Base-by-base conservation (phyloP, 2,797 vertebrate genomes). In the Staurois parvus region DNA sequence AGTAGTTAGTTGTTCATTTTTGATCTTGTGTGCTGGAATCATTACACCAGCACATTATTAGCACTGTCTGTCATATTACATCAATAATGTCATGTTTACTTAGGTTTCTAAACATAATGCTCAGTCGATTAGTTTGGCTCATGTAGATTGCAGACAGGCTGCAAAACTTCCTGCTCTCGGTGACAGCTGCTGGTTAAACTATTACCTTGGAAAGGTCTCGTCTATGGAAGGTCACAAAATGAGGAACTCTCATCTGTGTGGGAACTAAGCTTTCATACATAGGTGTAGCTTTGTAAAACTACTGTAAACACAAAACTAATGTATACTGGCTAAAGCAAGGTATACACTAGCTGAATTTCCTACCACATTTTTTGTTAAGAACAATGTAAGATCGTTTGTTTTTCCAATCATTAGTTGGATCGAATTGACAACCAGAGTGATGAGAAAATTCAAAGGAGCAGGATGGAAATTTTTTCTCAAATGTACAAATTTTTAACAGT, bases 81-180 rank as follows among this genome's bases (percentile, higher is more conserved):
- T 56, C 68, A 21, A 12, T 40, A 13, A 13, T 70, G 28, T 56
- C 32, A 28, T 81, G 72, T 77, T 82, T 86, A n/a, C 79, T 72
- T 40, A 76, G 69, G 32, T 79, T 3, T 75, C 37, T 30, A 85
- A 73, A 75, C 48, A 82, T 24, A 59, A 72, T 26, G 52, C 64
- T 66, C 21, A 64, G 78, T 78, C 78, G 56, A 30, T 52, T 40
- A 42, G 21, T 13, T 69, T 15, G 15, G 79, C 17, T 64, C 8
- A 70, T 21, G 73, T 72, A 34, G 66, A 77, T 67, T 48, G 75
- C 34, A 78, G 74, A 40, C 34, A 28, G 42, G 26, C 69, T 68
- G 59, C 24, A 29, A 24, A 8, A 40, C 21, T 15, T 74, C 70
- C 70, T 37, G 32, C 26, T 34, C 34, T 42, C 12, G 2, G 12